Evolutionary conservation across 2,888 invertebrate species (phyloP).

Genomic region (Sphinx pinastri): DNA sequence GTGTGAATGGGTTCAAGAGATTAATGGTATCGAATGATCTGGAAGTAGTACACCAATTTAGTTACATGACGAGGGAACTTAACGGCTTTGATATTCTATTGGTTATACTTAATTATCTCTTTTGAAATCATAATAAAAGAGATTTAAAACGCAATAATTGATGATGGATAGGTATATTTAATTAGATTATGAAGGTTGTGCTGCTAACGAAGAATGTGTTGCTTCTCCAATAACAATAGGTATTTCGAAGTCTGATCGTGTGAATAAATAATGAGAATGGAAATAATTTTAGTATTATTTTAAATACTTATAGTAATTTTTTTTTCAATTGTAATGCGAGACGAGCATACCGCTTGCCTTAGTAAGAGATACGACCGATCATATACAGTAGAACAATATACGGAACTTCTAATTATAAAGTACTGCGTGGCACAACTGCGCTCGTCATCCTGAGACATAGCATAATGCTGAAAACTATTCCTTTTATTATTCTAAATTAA

Average conservation of each 20-base stretch:
- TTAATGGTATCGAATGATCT: background rate
- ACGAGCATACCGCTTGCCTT: too few species aligned
- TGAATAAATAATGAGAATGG: too few species aligned
- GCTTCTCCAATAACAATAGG: background rate
- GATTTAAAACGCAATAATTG: background rate
- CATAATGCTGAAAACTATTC: too few species aligned
- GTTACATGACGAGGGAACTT: slow-evolving; percentile 9
- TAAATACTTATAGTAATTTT: too few species aligned
- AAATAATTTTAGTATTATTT: too few species aligned
- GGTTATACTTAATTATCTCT: slow-evolving; percentile 19
- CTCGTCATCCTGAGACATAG: too few species aligned
- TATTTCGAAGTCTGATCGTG: background rate
- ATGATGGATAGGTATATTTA: background rate
- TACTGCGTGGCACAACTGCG: too few species aligned
- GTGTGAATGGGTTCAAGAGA: background rate
- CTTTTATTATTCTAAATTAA: too few species aligned
- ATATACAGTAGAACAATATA: too few species aligned
- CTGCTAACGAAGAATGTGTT: background rate
- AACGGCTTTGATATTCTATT: background rate
- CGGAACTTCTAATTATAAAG: too few species aligned
- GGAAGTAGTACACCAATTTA: slow-evolving; percentile 15
- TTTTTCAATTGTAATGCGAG: too few species aligned
- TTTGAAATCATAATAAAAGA: slow-evolving; percentile 8
- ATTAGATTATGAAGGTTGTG: background rate
- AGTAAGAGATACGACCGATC: too few species aligned